Conservation (phyloP, 2,113 vertebrate species). For the Stegostoma tigrinum region DNA sequence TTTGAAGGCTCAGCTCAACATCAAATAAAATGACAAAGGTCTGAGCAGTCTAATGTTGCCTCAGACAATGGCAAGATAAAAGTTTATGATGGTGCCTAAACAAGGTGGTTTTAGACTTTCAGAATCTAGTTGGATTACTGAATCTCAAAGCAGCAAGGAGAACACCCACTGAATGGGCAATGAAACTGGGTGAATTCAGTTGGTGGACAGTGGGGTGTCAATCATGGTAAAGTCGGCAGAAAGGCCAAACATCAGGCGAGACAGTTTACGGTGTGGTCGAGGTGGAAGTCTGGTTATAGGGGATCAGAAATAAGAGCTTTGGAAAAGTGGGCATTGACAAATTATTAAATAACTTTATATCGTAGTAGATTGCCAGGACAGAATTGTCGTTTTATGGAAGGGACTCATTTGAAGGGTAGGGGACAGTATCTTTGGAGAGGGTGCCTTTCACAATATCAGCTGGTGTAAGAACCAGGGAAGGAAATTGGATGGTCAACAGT, state of each 20-base stretch:
- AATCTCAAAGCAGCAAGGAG: neutral
- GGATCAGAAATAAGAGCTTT: neutral
- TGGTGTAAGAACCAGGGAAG: neutral
- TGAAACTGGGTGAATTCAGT: neutral
- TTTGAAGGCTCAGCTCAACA: neutral
- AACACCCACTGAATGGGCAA: neutral
- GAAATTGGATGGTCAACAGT: neutral
- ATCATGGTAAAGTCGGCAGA: neutral
- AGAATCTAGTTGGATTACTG: neutral
- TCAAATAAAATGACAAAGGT: neutral
- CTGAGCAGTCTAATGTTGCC: neutral
- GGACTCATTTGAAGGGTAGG: neutral
- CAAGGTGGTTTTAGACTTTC: neutral
- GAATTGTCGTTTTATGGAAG: neutral
- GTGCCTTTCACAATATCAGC: neutral
- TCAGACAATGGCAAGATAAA: neutral
- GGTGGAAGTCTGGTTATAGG: neutral
- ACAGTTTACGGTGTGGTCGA: neutral
- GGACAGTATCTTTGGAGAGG: neutral
- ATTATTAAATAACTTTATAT: neutral
- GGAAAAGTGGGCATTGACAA: neutral
- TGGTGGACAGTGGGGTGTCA: neutral
- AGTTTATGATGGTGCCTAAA: neutral
- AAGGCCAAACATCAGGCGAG: neutral
- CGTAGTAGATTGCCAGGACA: neutral